A percentile compares a stretch with the other conserved stretches of the same genome.
phyloP scores from a whole-genome alignment of 2,113 vertebrate genomes.

The Catharus fuscescens region DNA sequence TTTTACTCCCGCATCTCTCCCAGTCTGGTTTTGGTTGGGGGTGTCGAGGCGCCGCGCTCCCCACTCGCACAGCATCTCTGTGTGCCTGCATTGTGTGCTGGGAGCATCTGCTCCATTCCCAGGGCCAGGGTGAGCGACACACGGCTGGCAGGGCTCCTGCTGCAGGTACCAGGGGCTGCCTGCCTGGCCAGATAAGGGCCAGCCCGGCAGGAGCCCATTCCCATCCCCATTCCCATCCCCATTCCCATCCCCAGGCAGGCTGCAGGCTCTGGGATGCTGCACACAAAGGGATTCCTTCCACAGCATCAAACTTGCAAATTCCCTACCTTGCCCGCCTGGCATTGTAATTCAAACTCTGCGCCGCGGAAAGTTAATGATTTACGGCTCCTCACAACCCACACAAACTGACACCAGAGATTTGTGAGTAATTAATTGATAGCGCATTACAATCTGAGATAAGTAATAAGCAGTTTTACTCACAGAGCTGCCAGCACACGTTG shows the following conservation, averaged over 20 bases:
- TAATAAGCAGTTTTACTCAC: slow-evolving; percentile 34
- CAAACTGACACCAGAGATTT: slow-evolving; percentile 33
- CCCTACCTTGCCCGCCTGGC: neutral
- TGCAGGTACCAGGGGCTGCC: slow-evolving; percentile 44
- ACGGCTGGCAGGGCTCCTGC: slow-evolving; percentile 28
- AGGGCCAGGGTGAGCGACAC: neutral
- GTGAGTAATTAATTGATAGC: slow-evolving; percentile 72
- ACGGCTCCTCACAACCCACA: slow-evolving; percentile 35
- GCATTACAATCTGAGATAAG: slow-evolving; percentile 51
- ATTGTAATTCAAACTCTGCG: slow-evolving; percentile 57
- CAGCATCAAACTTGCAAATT: slow-evolving; percentile 62
- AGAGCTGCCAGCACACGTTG: neutral
- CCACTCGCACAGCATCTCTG: slow-evolving; percentile 19
- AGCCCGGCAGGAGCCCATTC: neutral
- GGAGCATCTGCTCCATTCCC: slow-evolving; percentile 39
- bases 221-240: neutral
- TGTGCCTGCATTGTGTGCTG: slow-evolving; percentile 1
- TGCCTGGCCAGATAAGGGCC: slow-evolving; percentile 25
- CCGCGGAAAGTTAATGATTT: slow-evolving; percentile 71
- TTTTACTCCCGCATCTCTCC: neutral
- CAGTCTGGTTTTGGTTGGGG: neutral
- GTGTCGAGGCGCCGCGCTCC: neutral
- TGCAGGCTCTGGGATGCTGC: neutral
- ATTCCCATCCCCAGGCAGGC: neutral
- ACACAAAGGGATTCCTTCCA: slow-evolving; percentile 43